Percentiles rank a stretch among this genome's conserved stretches.
Evolutionary conservation across 2,888 invertebrate genomes (phyloP).

Genomic region (Priocnemis perturbator): DNA sequence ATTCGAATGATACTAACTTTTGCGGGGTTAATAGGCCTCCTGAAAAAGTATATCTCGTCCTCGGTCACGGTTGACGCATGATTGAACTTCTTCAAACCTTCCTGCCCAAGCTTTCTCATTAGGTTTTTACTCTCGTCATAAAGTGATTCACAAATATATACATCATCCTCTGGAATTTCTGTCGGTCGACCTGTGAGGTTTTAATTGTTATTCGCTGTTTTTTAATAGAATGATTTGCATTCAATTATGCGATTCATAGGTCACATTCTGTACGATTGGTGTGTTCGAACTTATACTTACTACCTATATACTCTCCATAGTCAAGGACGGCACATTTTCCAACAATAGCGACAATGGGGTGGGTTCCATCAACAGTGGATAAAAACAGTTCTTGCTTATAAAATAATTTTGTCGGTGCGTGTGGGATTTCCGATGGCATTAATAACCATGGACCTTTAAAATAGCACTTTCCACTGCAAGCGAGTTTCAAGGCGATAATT

Average conservation of each 20-base stretch:
- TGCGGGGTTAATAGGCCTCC: constrained; percentile 81
- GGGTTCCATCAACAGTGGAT: constrained; percentile 93
- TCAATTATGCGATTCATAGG: background rate
- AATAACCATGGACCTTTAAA: constrained; percentile 97
- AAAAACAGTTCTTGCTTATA: constrained; percentile 96
- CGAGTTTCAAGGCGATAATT: background rate
- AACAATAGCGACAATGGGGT: constrained; percentile 92
- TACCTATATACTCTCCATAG: constrained; percentile 91
- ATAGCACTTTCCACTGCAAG: constrained; percentile 86
- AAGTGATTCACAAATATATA: constrained; percentile 93
- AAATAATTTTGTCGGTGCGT: constrained; percentile 86
- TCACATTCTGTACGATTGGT: constrained; percentile 1
- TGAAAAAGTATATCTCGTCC: constrained; percentile 93
- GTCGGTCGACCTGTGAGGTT: constrained; percentile 87
- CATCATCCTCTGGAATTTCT: constrained; percentile 93
- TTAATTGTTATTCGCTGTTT: no score
- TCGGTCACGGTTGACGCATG: constrained; percentile 90
- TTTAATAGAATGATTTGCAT: background rate
- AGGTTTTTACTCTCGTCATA: constrained; percentile 92
- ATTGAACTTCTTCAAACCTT: constrained; percentile 87
- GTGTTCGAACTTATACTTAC: constrained; percentile 77
- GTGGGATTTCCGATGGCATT: constrained; percentile 90
- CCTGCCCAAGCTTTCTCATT: constrained; percentile 82
- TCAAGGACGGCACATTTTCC: constrained; percentile 94
- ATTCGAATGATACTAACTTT: constrained; percentile 75